Conservation (phyloP, 1,140 invertebrate species). For the Ips nitidus region DNA sequence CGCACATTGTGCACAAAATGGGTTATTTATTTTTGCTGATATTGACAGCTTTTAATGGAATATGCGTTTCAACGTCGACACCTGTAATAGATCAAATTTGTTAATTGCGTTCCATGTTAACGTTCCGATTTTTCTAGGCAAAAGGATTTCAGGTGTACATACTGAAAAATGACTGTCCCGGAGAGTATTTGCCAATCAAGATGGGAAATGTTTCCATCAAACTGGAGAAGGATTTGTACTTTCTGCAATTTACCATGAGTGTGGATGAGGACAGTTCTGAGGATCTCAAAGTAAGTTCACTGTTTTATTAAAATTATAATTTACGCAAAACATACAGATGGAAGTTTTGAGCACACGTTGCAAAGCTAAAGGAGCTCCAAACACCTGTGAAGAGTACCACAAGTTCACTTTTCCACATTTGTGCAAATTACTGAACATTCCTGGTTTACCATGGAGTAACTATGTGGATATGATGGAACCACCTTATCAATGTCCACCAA, state of each 20-base stretch:
- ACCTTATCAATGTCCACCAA: constrained; percentile 1
- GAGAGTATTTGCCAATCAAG: neutral
- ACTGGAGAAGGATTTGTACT: constrained; percentile 6
- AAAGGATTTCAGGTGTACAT: constrained; percentile 3
- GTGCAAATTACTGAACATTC: constrained; percentile 4
- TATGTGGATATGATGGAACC: neutral
- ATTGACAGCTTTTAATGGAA: constrained; percentile 16
- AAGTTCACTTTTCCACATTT: constrained; percentile 2
- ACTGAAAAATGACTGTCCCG: neutral
- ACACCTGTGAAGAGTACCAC: constrained; percentile 16
- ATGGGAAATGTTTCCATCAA: constrained; percentile 1
- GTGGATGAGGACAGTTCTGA: neutral
- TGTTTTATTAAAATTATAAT: too few species aligned
- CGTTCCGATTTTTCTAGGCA: neutral
- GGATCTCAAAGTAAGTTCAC: constrained; percentile 6
- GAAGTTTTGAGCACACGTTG: neutral
- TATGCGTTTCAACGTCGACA: constrained; percentile 9
- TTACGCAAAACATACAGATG: neutral
- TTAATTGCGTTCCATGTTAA: neutral
- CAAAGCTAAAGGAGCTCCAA: neutral
- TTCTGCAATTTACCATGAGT: neutral
- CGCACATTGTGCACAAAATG: constrained; percentile 6
- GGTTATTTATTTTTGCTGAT: constrained; percentile 19
- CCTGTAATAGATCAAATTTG: constrained; percentile 16
- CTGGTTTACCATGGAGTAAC: neutral